phyloP scores from a whole-genome alignment of 2,888 invertebrate genomes.

The Campoplex capitator region DNA sequence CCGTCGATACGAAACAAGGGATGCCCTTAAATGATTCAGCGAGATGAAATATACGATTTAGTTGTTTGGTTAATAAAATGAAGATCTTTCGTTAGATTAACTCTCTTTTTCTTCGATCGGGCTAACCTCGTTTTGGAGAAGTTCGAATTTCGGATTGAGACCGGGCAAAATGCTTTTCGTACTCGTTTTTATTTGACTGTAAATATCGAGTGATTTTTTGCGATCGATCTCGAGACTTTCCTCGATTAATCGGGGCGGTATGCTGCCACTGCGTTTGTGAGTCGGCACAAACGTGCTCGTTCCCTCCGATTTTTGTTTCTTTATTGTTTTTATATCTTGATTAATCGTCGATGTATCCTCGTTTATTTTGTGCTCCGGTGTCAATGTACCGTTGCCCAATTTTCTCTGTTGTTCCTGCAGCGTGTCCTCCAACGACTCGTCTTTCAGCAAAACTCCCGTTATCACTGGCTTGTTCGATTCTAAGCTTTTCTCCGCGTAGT shows the following conservation, averaged over 20 bases:
- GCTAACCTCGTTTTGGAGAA: constrained; percentile 86
- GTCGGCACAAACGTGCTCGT: constrained; percentile 84
- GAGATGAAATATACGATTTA: constrained; percentile 3
- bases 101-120: constrained; percentile 83
- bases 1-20: constrained; percentile 5
- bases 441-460: constrained; percentile 89
- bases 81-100: constrained; percentile 77
- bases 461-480: constrained; percentile 89
- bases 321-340: constrained; percentile 56
- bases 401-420: constrained; percentile 85
- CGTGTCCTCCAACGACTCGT: constrained; percentile 86
- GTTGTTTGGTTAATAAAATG: constrained; percentile 17
- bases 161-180: constrained; percentile 85
- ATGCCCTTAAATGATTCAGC: not conserved
- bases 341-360: constrained; percentile 65
- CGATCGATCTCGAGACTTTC: constrained; percentile 82
- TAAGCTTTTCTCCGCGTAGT: constrained; percentile 85
- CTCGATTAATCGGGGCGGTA: constrained; percentile 86
- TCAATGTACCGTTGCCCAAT: constrained; percentile 84
- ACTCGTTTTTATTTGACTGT: constrained; percentile 86
- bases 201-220: constrained; percentile 85
- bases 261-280: constrained; percentile 86
- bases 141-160: constrained; percentile 87
- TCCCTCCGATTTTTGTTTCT: constrained; percentile 76
- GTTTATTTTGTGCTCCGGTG: constrained; percentile 79